A percentile compares a stretch with the other conserved stretches of the same genome.
Conservation (phyloP, 2,888 invertebrate genomes). For the Drosophila tanythrix region DNA sequence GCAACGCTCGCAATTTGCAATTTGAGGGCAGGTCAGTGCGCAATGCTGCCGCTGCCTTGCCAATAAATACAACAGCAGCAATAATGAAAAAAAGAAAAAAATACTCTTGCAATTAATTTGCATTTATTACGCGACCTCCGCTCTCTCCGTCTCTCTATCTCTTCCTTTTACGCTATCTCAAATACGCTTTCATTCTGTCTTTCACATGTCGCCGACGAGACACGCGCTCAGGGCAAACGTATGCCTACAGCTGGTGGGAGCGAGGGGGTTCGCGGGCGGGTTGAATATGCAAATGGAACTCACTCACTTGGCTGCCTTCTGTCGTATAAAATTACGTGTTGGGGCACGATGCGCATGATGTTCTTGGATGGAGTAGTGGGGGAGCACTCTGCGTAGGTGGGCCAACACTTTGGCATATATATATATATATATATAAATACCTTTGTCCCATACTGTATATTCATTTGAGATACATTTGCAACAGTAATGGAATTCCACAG, state of each 20-base stretch:
- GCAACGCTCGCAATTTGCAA: slow-evolving; percentile 49
- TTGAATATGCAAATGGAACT: slow-evolving; percentile 57
- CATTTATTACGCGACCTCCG: slow-evolving; percentile 34
- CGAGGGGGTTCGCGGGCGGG: neutral
- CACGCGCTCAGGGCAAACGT: slow-evolving; percentile 46
- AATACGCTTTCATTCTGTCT: slow-evolving; percentile 14
- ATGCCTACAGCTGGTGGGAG: slow-evolving; percentile 10
- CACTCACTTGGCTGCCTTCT: slow-evolving; percentile 40
- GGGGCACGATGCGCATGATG: neutral
- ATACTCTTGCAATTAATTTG: slow-evolving; percentile 39
- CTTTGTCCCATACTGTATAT: neutral
- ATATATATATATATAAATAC: neutral
- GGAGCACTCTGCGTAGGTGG: neutral
- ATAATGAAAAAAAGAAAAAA: neutral
- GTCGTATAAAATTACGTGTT: slow-evolving; percentile 54
- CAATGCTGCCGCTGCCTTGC: slow-evolving; percentile 5
- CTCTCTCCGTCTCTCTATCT: neutral
- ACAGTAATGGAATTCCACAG: slow-evolving; percentile 2
- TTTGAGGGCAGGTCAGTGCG: slow-evolving; percentile 61
- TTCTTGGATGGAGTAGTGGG: neutral
- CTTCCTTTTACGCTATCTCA: neutral
- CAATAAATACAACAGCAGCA: slow-evolving; percentile 13
- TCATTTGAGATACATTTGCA: neutral
- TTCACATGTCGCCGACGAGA: slow-evolving; percentile 54
- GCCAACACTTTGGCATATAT: slow-evolving; percentile 3